These are phyloP conservation scores for Eupeodes luniger DNA, from an alignment of 2,888 invertebrate genomes.

Conservation along the genomic window DNA sequence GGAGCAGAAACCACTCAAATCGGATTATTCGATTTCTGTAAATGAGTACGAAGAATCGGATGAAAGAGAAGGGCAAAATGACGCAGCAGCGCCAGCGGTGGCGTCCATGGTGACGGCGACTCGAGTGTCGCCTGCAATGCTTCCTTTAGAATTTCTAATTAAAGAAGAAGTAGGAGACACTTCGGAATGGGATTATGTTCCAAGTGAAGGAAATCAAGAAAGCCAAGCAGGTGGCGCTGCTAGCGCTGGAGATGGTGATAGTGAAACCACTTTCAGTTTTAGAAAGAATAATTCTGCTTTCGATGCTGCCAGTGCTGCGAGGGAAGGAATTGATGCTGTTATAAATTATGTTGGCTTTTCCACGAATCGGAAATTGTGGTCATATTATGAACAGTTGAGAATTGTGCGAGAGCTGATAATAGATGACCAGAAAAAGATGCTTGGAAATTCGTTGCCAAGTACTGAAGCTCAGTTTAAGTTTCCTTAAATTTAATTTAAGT, in stretches of 20 bases:
- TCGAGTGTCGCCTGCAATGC: not conserved
- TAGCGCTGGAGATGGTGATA: not conserved
- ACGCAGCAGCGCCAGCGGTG: not conserved
- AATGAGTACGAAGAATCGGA: not conserved
- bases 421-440: conserved; percentile 35
- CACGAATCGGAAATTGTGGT: conserved; percentile 46
- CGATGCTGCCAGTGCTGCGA: conserved; percentile 31
- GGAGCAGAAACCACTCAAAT: not conserved
- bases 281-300: conserved; percentile 4
- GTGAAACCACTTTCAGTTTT: not conserved
- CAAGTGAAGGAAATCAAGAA: not conserved
- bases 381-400: conserved; percentile 45
- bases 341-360: conserved; percentile 52
- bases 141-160: conserved; percentile 21
- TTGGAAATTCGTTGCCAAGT: not conserved
- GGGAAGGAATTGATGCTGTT: conserved; percentile 53
- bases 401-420: conserved; percentile 39
- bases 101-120: too few species aligned
- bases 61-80: not conserved
- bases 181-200: conserved; percentile 9
- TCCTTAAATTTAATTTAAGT: not conserved
- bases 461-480: not conserved
- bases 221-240: not conserved
- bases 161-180: conserved; percentile 37
- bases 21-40: not conserved